Conservation (phyloP, 2,888 invertebrate species). For the Conomelus anceps region DNA sequence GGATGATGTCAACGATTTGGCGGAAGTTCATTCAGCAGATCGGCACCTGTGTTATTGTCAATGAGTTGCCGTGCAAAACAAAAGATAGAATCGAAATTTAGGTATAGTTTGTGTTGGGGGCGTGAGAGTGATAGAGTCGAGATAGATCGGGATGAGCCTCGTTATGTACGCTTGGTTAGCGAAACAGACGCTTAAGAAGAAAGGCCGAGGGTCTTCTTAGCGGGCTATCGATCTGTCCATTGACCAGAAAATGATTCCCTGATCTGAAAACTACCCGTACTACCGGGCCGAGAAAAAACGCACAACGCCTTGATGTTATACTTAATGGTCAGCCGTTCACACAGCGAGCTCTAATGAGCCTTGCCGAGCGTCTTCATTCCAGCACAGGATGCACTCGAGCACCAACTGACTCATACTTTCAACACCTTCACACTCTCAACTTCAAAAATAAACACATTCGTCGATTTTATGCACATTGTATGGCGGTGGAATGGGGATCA, state of each 20-base stretch:
- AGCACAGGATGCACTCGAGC: background rate
- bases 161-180: conserved; percentile 6
- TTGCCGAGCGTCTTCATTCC: background rate
- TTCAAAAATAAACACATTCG: too few species aligned
- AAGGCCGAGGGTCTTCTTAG: background rate
- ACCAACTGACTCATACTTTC: too few species aligned
- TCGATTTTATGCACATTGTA: background rate
- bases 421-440: background rate
- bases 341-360: background rate
- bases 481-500: background rate
- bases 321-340: background rate
- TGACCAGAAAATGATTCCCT: conserved; percentile 9
- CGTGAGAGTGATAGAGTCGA: background rate
- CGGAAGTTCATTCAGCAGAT: background rate
- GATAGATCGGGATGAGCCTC: background rate
- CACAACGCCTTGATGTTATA: background rate
- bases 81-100: background rate
- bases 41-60: background rate
- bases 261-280: conserved; percentile 11
- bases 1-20: background rate
- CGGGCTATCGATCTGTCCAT: conserved; percentile 7
- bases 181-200: background rate
- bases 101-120: background rate
- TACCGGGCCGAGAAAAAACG: background rate
- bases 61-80: background rate